Percentiles rank a stretch among this genome's conserved stretches.
phyloP scores from a whole-genome alignment of 2,113 vertebrate species.

The Parus major region DNA sequence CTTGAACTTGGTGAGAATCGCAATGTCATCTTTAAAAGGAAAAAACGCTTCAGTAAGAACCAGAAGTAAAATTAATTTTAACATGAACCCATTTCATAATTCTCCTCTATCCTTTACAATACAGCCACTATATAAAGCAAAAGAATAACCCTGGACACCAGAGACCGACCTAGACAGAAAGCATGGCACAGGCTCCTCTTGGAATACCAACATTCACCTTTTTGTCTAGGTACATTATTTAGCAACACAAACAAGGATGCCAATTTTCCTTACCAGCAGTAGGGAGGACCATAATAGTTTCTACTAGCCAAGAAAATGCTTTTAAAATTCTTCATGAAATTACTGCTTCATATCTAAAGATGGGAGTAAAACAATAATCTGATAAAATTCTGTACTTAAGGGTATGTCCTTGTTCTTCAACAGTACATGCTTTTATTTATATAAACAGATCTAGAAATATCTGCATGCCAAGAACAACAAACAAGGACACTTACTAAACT shows the following conservation, averaged over 20 bases:
- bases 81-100: neutral
- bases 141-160: neutral
- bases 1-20: slow-evolving; percentile 60
- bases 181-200: neutral
- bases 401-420: neutral
- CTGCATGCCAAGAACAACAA: neutral
- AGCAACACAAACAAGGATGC: neutral
- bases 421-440: neutral
- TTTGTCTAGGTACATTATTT: neutral
- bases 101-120: neutral
- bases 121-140: neutral
- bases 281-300: neutral
- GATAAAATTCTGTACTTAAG: neutral
- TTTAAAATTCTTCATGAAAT: neutral
- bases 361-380: neutral
- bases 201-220: neutral
- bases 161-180: neutral
- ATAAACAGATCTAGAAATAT: neutral
- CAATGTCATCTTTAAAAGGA: slow-evolving; percentile 67
- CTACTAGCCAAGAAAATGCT: neutral
- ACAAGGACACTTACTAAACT: neutral
- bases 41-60: slow-evolving; percentile 56
- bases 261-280: neutral
- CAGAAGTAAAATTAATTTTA: neutral
- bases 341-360: neutral